Evolutionary conservation across 1,140 invertebrate species (phyloP), one percentile per base, ranked within the genome.

Genomic region (Pogonognathellus flavescens): DNA sequence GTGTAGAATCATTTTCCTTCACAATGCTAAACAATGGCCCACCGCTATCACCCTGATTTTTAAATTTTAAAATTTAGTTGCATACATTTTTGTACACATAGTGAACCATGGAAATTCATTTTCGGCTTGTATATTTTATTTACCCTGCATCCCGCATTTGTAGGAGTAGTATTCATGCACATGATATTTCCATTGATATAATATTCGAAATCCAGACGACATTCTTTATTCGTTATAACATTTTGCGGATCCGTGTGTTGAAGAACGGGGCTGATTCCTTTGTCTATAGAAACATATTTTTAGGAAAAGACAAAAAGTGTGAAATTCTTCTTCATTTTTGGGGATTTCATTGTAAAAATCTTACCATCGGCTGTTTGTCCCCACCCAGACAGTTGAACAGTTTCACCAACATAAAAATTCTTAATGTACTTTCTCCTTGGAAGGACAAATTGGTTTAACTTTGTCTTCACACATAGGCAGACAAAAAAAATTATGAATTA

Each of bases 121-220:
- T n/a, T n/a, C n/a, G n/a, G n/a, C n/a, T n/a, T n/a, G n/a, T n/a
- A n/a, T n/a, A n/a, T n/a, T 20, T 9, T 13, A 62, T 1, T 72
- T 76, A 76, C 70, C 16, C 70, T 41, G 41, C 70, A 76, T 1
- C 70, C 70, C 0, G 70, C 70, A 50, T 76, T 76, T n/a, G 70
- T 50, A 0, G 70, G 70, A 16, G 70, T 76, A 16, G 70, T 6
- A 16, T 76, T 16, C 70, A 76, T 76, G 70, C 70, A 76, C 13
- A 76, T 76, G 5, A 76, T 76, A 76, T 76, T 76, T 49, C 70
- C 70, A 10, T 16, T 76, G 41, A 76, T 76, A 16, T 76, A 76
- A 49, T 76, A 31, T 7, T 76, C 70, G 49, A 76, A 76, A 50
- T 49, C 5, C 0, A 6, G 5, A 9, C 70, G 41, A 9, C 70